These are phyloP conservation scores for Globodera rostochiensis DNA, from an alignment of 1,140 invertebrate genomes.

Conservation along the genomic window DNA sequence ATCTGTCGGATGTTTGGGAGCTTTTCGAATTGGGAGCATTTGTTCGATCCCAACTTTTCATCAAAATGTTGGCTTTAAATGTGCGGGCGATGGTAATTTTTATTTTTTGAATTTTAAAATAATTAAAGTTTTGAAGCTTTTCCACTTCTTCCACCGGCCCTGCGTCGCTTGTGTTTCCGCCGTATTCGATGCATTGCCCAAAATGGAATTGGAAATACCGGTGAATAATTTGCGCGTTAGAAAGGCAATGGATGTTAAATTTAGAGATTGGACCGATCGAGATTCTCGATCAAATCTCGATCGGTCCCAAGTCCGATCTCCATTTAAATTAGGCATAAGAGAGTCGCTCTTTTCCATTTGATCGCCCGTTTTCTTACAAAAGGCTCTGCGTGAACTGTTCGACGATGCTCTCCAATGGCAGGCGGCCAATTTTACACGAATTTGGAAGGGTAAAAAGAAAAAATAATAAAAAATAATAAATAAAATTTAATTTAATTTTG, in stretches of 20 bases:
- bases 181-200: slow-evolving; percentile 58
- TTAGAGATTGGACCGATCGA: too few species aligned
- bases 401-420: slow-evolving; percentile 52
- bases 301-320: background rate
- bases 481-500: background rate
- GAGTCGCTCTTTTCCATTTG: background rate
- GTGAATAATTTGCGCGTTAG: slow-evolving; percentile 3
- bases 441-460: slow-evolving; percentile 54
- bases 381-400: slow-evolving; percentile 18
- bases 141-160: slow-evolving; percentile 39
- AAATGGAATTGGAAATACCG: slow-evolving; percentile 39
- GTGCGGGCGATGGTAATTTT: slow-evolving; percentile 40
- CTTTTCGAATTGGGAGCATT: slow-evolving; percentile 47
- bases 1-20: slow-evolving; percentile 59
- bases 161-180: slow-evolving; percentile 62
- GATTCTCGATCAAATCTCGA: too few species aligned
- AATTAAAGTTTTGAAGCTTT: background rate
- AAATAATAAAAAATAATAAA: slow-evolving; percentile 8
- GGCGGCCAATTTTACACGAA: slow-evolving; percentile 57
- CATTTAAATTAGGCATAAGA: background rate
- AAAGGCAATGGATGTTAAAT: too few species aligned
- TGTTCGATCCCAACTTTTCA: slow-evolving; percentile 25
- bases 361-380: background rate
- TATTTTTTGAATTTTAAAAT: background rate
- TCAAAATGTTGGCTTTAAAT: slow-evolving; percentile 53